Conservation (phyloP, 2,113 vertebrate species). For the Eublepharis macularius region DNA sequence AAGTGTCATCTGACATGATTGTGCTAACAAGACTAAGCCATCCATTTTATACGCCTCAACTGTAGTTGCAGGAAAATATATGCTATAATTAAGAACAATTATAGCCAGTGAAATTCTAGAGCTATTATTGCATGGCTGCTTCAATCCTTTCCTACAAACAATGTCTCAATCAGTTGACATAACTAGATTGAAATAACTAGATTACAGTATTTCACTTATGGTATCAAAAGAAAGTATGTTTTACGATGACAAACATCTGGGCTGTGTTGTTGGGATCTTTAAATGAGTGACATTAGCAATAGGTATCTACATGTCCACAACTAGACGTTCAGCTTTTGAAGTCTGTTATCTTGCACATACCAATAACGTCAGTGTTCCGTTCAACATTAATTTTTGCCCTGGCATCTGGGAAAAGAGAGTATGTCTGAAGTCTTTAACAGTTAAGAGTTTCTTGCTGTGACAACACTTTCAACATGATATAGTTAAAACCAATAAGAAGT, state of each 20-base stretch:
- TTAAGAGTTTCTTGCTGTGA: too few species aligned
- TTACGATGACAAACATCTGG: not conserved
- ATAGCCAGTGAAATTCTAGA: too few species aligned
- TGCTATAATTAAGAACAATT: slow-evolving; percentile 1
- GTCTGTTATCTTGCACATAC: not conserved
- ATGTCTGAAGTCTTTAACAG: too few species aligned
- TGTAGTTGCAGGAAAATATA: too few species aligned
- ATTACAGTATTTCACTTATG: not conserved
- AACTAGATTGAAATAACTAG: not conserved
- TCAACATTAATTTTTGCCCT: not conserved
- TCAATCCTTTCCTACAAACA: not conserved
- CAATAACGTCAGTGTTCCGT: not conserved
- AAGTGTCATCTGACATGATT: not conserved
- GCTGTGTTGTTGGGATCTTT: too few species aligned
- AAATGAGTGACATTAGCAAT: not conserved
- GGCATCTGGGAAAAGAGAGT: too few species aligned
- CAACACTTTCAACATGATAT: too few species aligned
- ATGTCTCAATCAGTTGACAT: not conserved
- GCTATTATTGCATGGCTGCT: not conserved
- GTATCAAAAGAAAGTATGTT: not conserved
- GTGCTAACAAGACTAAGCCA: not conserved
- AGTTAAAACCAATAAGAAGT: too few species aligned
- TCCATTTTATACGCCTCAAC: not conserved
- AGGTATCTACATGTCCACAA: too few species aligned
- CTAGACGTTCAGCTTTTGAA: not conserved